These are phyloP conservation scores for Vireo altiloquus DNA, from an alignment of 2,113 vertebrate species.

Conservation along the genomic window DNA sequence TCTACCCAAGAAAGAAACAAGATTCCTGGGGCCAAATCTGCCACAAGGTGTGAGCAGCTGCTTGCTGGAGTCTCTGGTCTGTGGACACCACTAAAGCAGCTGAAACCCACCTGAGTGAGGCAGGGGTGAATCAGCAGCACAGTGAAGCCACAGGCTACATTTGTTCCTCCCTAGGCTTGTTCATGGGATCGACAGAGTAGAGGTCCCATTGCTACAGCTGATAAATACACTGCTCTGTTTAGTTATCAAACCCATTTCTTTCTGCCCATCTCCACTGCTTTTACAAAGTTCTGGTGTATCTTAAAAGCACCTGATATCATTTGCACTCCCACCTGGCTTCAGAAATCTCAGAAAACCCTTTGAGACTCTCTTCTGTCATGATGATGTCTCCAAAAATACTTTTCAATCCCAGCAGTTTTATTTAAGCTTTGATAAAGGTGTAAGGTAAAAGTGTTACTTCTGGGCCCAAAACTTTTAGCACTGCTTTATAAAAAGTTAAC, in stretches of 20 bases:
- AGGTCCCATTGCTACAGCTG: not conserved
- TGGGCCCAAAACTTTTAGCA: not conserved
- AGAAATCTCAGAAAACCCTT: not conserved
- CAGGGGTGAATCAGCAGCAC: not conserved
- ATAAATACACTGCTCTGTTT: not conserved
- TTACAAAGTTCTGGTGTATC: not conserved
- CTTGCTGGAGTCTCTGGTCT: not conserved
- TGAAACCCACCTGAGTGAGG: not conserved
- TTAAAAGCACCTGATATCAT: not conserved
- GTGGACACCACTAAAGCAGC: not conserved
- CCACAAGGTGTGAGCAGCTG: not conserved
- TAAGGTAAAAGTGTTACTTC: not conserved
- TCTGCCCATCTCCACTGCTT: not conserved
- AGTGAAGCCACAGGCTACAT: not conserved
- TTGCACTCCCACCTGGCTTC: accelerated
- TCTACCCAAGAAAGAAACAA: not conserved
- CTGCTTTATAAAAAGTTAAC: not conserved
- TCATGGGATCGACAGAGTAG: not conserved
- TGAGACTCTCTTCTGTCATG: not conserved
- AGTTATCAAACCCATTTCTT: not conserved
- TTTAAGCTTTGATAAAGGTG: not conserved
- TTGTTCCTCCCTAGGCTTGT: not conserved
- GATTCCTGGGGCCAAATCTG: not conserved
- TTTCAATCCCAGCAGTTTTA: not conserved
- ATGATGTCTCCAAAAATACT: not conserved